Evolutionary conservation across 30 jellyfish, hydroid and myxozoan species (phyloP), one percentile per base, ranked within the genome.

Genomic region (Phacellophora camtschatica): DNA sequence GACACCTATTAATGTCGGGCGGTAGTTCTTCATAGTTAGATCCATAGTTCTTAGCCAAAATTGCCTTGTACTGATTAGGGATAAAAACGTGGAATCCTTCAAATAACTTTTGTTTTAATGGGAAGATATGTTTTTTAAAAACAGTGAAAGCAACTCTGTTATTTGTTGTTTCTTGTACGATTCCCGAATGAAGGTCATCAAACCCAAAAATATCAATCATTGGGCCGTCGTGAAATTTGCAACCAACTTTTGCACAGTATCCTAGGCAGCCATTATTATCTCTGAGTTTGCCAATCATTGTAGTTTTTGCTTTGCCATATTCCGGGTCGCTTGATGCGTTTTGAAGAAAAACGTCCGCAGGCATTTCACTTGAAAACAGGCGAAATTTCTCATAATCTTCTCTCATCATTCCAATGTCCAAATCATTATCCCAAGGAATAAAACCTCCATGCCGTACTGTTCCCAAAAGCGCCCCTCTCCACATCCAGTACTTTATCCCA

Each of bases 341-440:
- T 42, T 93, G 97, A 20, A 86, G 82, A 61, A 77, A 93, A 12
- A 81, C 46, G 82, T 93, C 97, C 19, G 69, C 50, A 16, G 99
- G 99, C 36, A 93, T 45, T 32, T 86, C 97, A 5, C 56, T 59
- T 0, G 92, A 83, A 71, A 67, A 75, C 28, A 66, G 4, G 63
- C 94, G 90, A 54, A 93, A 87, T 46, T 67, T 69, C 30, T 63
- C 88, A 34, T 69, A 93, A 49, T 93, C 97, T 34, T 57, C 84
- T 32, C 55, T 67, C 85, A 86, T 66, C 87, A 93, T 82, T 4
- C 97, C 85, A 30, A 93, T 71, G 74, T 87, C 97, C 16, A 43
- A 58, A 9, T 93, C 99, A 37, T 80, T 56, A 74, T 86, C 97
- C 99, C 99, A 93, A 0, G 97, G 96, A 0, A 93, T 74, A 28